phyloP scores from a whole-genome alignment of 2,113 vertebrate genomes.

The Daphoenositta chrysoptera region DNA sequence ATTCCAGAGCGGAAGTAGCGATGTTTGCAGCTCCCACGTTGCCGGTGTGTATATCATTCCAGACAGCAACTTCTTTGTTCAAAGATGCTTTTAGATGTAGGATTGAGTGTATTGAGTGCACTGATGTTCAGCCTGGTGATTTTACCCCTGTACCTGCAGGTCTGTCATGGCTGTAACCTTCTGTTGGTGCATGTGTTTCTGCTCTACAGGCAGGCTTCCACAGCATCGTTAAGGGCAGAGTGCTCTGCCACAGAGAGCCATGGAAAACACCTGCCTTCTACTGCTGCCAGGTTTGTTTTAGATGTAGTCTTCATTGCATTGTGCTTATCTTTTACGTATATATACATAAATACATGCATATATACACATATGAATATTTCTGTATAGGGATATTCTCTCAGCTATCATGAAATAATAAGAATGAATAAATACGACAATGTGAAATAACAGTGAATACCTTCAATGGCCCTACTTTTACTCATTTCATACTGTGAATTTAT shows the following conservation, averaged over 20 bases:
- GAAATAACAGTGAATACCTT: background rate
- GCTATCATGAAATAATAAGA: constrained; percentile 10
- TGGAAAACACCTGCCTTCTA: constrained; percentile 71
- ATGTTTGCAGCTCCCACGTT: background rate
- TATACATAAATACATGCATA: background rate
- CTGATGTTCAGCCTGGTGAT: background rate
- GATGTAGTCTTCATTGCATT: constrained; percentile 20
- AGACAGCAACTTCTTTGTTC: constrained; percentile 47
- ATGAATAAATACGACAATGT: background rate
- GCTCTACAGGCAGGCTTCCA: constrained; percentile 21
- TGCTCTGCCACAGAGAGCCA: constrained; percentile 39
- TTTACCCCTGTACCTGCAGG: constrained; percentile 26
- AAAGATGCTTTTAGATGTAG: constrained; percentile 39
- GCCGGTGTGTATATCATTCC: background rate
- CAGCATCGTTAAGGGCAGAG: constrained; percentile 24
- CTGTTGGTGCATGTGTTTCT: constrained; percentile 24
- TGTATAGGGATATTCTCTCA: constrained; percentile 28
- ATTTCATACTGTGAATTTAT: background rate
- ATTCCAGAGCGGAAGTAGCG: constrained; percentile 39
- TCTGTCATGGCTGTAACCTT: constrained; percentile 32
- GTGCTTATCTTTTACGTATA: constrained; percentile 56
- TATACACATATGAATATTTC: background rate
- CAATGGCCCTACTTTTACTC: background rate
- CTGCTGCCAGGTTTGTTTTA: constrained; percentile 44
- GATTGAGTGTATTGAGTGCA: background rate